These are phyloP conservation scores for Cheirogaleus major DNA, from an alignment of 2,797 vertebrate genomes.

Conservation along the genomic window DNA sequence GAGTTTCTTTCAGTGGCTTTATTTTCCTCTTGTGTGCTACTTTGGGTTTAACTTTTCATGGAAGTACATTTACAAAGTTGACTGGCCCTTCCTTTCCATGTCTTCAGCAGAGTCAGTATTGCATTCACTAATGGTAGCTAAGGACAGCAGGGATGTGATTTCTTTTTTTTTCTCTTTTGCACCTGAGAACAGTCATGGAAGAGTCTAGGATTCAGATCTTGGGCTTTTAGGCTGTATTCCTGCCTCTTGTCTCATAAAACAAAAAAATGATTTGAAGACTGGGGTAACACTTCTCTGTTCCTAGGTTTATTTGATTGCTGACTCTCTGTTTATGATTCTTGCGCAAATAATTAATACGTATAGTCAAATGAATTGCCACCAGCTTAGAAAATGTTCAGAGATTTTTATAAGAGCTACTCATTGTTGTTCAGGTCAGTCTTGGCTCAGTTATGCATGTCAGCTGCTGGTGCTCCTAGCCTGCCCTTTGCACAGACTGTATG, in stretches of 20 bases:
- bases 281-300: background rate
- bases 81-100: background rate
- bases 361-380: background rate
- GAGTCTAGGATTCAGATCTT: background rate
- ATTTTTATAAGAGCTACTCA: background rate
- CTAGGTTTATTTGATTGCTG: background rate
- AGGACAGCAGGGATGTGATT: background rate
- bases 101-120: background rate
- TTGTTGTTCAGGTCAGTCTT: background rate
- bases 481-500: background rate
- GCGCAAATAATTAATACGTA: background rate
- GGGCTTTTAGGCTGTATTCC: background rate
- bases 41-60: background rate
- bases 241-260: background rate
- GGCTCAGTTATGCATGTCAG: background rate
- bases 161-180: background rate
- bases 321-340: background rate
- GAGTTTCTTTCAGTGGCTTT: background rate
- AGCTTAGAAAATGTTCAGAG: background rate
- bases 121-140: background rate
- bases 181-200: background rate
- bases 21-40: background rate
- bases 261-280: background rate
- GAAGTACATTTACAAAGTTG: background rate
- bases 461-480: background rate